Conservation (phyloP, 2,888 invertebrate species). For the Ecliptopera silaceata region DNA sequence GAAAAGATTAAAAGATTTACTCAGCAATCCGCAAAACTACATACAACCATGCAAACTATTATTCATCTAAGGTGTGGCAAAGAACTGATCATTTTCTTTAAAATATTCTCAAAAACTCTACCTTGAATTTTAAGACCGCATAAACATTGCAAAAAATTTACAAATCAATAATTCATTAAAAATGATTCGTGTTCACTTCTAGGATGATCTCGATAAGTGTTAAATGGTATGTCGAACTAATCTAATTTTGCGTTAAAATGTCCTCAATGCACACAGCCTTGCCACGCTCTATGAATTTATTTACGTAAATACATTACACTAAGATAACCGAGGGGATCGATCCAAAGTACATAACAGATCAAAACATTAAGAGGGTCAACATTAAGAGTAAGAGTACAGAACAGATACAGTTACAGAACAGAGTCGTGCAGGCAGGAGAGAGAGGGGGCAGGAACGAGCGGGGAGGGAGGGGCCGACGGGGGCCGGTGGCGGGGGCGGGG, state of each 20-base stretch:
- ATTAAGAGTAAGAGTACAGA: slow-evolving; percentile 75
- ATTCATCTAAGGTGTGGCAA: slow-evolving; percentile 83
- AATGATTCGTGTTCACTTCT: slow-evolving; percentile 77
- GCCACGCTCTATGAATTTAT: slow-evolving; percentile 85
- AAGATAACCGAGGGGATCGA: slow-evolving; percentile 79
- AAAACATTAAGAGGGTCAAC: slow-evolving; percentile 79
- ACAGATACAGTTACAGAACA: slow-evolving; percentile 49
- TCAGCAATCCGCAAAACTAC: slow-evolving; percentile 63
- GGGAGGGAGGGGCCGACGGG: slow-evolving; percentile 40
- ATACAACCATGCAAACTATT: slow-evolving; percentile 68
- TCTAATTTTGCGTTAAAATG: slow-evolving; percentile 81
- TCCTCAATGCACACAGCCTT: slow-evolving; percentile 88
- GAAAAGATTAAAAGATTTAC: slow-evolving; percentile 46
- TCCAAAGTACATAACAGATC: slow-evolving; percentile 78
- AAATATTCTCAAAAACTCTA: slow-evolving; percentile 66
- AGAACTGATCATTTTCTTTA: slow-evolving; percentile 77
- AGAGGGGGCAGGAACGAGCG: slow-evolving; percentile 53
- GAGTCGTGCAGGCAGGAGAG: slow-evolving; percentile 76
- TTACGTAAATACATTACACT: slow-evolving; percentile 78
- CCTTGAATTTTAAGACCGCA: slow-evolving; percentile 64
- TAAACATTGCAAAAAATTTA: slow-evolving; percentile 67
- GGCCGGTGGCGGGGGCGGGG: slow-evolving; percentile 36
- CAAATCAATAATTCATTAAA: slow-evolving; percentile 65
- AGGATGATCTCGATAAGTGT: slow-evolving; percentile 72
- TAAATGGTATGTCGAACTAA: slow-evolving; percentile 76